Evolutionary conservation across 2,113 vertebrate genomes (phyloP).

Genomic region (Charina bottae): DNA sequence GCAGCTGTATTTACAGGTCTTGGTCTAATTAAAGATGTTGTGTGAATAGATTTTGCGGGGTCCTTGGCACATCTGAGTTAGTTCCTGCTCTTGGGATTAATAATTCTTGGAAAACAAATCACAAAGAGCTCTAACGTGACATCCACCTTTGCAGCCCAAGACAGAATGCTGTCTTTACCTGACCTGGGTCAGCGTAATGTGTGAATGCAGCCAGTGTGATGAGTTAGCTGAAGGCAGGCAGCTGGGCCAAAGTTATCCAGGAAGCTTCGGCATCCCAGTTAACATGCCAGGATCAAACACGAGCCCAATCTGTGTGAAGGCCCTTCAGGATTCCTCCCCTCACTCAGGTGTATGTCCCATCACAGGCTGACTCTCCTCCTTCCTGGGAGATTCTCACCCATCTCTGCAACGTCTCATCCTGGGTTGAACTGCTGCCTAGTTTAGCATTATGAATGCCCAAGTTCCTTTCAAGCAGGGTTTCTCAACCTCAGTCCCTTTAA

Average conservation of each 20-base stretch:
- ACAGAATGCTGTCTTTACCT: neutral
- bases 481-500: neutral
- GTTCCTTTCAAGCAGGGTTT: neutral
- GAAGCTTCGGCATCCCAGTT: neutral
- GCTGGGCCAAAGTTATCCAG: neutral
- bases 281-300: neutral
- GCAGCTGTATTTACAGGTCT: neutral
- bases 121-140: neutral
- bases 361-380: neutral
- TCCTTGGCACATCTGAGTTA: too few species aligned
- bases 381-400: neutral
- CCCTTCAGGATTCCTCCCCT: neutral
- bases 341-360: neutral
- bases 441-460: neutral
- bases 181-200: neutral
- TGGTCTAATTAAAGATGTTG: neutral
- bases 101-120: neutral
- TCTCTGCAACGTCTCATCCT: neutral
- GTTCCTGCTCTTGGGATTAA: neutral
- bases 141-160: neutral
- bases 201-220: neutral
- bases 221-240: neutral
- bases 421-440: neutral
- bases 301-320: neutral
- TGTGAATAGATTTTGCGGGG: too few species aligned